Evolutionary conservation across 2,113 vertebrate species (phyloP).

Genomic region (Hiodon alosoides): DNA sequence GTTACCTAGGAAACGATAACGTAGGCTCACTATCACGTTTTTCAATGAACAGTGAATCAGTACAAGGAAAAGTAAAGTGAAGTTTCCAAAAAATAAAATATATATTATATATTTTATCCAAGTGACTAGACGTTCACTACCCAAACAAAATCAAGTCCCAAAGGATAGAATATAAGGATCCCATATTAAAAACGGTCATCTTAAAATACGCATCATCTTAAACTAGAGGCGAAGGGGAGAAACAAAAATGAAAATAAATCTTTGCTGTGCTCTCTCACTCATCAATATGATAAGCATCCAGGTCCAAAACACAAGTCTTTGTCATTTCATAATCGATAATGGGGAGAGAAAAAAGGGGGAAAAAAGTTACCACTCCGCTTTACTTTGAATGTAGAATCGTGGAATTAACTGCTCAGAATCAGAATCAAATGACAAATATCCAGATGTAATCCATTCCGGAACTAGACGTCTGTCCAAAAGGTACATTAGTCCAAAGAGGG

Average conservation of each 20-base stretch:
- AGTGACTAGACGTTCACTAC: no score
- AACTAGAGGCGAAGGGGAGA: conserved; percentile 47
- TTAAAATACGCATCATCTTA: conserved; percentile 62
- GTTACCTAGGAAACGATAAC: background rate
- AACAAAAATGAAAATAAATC: conserved; percentile 3
- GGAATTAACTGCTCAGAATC: conserved; percentile 42
- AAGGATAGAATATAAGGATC: conserved; percentile 31
- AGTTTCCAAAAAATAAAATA: no score
- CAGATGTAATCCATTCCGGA: conserved; percentile 46
- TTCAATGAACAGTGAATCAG: no score
- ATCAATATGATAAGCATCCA: conserved; percentile 85
- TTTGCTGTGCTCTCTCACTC: conserved; percentile 37
- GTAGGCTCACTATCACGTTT: background rate
- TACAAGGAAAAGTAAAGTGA: no score
- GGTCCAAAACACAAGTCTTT: conserved; percentile 63
- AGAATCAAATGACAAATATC: conserved; percentile 11
- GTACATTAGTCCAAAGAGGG: conserved; percentile 45
- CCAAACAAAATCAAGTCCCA: background rate
- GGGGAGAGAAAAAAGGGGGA: conserved; percentile 35
- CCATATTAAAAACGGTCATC: conserved; percentile 61
- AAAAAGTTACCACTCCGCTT: conserved; percentile 43
- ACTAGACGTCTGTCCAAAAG: conserved; percentile 37
- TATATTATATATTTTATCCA: no score
- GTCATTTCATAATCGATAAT: conserved; percentile 51
- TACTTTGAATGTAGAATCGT: conserved; percentile 33